Evolutionary conservation across 2,113 vertebrate genomes (phyloP).

Genomic region (Zosterops japonicus): DNA sequence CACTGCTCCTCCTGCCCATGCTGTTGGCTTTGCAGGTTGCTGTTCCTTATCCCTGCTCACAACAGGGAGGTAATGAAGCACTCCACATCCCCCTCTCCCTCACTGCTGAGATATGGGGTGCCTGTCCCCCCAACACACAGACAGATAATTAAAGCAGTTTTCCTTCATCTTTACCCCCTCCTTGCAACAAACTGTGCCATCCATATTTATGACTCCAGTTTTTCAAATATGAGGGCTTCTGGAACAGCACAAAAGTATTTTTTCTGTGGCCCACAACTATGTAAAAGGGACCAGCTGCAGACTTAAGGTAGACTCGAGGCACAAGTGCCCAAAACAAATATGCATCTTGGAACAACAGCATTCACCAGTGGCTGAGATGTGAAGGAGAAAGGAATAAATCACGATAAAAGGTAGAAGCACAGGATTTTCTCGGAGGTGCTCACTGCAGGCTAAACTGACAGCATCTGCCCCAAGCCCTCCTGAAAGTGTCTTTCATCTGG

Average conservation of each 20-base stretch:
- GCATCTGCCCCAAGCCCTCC: not conserved
- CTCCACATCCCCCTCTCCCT: not conserved
- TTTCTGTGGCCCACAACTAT: not conserved
- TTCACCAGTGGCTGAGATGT: not conserved
- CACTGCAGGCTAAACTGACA: constrained; percentile 13
- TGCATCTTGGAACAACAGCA: not conserved
- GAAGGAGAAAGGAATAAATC: not conserved
- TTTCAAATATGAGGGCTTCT: not conserved
- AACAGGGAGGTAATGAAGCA: not conserved
- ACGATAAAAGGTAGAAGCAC: not conserved
- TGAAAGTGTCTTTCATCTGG: constrained; percentile 44
- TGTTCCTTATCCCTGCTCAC: not conserved
- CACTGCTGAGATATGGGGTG: accelerated
- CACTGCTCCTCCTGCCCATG: not conserved
- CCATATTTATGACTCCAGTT: not conserved
- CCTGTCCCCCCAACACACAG: not conserved
- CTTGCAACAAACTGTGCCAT: not conserved
- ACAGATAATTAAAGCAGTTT: not conserved
- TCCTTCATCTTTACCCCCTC: not conserved
- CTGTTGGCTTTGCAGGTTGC: not conserved
- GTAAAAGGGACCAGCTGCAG: not conserved
- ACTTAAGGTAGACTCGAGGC: not conserved
- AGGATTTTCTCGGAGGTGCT: constrained; percentile 17
- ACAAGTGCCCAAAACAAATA: not conserved
- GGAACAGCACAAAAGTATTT: not conserved